Conservation (phyloP, 2,113 vertebrate species). For the Microcebus ravelobensis region DNA sequence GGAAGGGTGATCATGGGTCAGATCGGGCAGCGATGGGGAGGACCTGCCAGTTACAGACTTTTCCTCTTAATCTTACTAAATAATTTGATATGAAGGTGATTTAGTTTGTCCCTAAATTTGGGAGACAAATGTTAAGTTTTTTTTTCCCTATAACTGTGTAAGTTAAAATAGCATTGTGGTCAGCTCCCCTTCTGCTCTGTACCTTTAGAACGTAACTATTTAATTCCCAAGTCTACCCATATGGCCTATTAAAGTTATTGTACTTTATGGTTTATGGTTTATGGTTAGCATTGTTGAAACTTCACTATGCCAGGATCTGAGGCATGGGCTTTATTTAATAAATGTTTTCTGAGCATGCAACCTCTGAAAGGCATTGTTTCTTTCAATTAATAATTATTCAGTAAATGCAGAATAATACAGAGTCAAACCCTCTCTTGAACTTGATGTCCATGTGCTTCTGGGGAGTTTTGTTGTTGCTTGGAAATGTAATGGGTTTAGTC, state of each 20-base stretch:
- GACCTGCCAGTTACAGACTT: neutral
- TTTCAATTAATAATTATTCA: neutral
- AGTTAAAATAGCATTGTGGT: neutral
- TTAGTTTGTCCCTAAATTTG: neutral
- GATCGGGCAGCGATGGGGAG: neutral
- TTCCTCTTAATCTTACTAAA: neutral
- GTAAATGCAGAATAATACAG: neutral
- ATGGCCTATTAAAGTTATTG: neutral
- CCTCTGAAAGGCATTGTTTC: neutral
- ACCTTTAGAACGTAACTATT: neutral
- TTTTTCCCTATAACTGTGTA: neutral
- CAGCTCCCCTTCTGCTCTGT: neutral
- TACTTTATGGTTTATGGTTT: no score
- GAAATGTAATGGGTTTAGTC: neutral
- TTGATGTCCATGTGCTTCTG: neutral
- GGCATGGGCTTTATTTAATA: neutral
- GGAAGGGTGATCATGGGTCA: neutral
- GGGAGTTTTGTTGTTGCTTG: neutral
- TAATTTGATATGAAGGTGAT: neutral
- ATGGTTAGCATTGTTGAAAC: neutral
- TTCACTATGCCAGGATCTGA: neutral
- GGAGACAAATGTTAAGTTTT: neutral
- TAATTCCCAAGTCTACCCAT: neutral
- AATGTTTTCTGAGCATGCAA: neutral
- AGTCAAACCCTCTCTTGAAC: neutral